Evolutionary conservation across 2,113 vertebrate genomes (phyloP).

Genomic region (Seriola aureovittata): DNA sequence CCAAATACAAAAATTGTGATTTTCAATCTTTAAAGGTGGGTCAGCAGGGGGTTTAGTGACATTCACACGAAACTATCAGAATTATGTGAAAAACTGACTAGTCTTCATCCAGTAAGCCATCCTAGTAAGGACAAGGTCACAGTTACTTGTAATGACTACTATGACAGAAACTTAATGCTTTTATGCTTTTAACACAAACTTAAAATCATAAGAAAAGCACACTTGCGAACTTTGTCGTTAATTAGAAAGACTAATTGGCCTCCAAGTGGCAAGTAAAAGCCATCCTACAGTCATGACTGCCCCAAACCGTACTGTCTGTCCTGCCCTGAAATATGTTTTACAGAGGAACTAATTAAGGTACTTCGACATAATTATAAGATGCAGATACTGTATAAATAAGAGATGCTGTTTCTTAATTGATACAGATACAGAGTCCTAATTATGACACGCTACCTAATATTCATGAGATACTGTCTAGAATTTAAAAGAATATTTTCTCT

Average conservation of each 20-base stretch:
- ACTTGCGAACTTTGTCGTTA: background rate
- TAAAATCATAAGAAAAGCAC: background rate
- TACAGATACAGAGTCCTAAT: too few species aligned
- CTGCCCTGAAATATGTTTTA: background rate
- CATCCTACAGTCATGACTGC: background rate
- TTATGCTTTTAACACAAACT: background rate
- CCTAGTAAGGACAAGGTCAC: background rate
- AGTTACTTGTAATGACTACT: background rate
- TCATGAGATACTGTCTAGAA: too few species aligned
- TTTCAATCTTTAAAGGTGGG: background rate
- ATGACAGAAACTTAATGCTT: too few species aligned
- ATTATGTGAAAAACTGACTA: too few species aligned
- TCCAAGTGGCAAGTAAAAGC: background rate
- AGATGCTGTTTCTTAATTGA: background rate
- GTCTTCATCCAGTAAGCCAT: too few species aligned
- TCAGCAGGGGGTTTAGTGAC: background rate
- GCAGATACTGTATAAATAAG: too few species aligned
- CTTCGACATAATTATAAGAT: too few species aligned
- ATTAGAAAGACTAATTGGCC: background rate
- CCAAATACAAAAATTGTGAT: background rate
- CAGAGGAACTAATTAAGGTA: background rate
- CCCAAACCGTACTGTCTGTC: too few species aligned
- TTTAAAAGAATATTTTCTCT: too few species aligned
- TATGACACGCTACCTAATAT: too few species aligned
- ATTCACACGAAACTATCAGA: background rate